These are phyloP conservation scores for Diogma glabrata DNA, from an alignment of 2,888 invertebrate genomes.

Conservation along the genomic window DNA sequence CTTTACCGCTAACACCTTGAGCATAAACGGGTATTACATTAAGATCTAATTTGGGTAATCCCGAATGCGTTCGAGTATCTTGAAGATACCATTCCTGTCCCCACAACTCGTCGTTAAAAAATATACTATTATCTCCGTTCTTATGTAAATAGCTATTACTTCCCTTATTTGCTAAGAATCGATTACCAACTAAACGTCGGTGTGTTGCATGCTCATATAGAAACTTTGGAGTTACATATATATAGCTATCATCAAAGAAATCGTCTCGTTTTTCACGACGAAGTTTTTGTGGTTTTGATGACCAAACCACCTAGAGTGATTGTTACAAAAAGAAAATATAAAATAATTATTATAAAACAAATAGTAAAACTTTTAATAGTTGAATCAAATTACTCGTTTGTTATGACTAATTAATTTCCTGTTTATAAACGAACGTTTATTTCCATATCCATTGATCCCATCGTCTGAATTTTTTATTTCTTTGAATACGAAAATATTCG, in stretches of 20 bases:
- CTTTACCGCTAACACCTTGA: constrained; percentile 65
- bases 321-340: too few species aligned
- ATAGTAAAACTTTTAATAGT: too few species aligned
- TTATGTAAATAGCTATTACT: too few species aligned
- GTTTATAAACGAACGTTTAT: too few species aligned
- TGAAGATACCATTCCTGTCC: constrained; percentile 68
- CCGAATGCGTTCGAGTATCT: constrained; percentile 11
- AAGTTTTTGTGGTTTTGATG: constrained; percentile 19
- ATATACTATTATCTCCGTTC: constrained; percentile 32
- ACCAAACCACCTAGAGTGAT: constrained; percentile 17
- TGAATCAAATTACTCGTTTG: too few species aligned
- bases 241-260: constrained; percentile 10
- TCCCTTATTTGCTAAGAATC: not conserved
- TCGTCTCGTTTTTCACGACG: constrained; percentile 20
- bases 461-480: too few species aligned
- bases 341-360: too few species aligned
- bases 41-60: constrained; percentile 46
- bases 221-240: too few species aligned
- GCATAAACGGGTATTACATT: constrained; percentile 76
- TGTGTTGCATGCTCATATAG: constrained; percentile 1
- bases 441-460: too few species aligned
- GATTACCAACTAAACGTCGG: not conserved
- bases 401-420: too few species aligned
- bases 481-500: too few species aligned
- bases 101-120: constrained; percentile 81